phyloP scores from a whole-genome alignment of 92 coral and sea anemone species.

The Paragorgia papillata region DNA sequence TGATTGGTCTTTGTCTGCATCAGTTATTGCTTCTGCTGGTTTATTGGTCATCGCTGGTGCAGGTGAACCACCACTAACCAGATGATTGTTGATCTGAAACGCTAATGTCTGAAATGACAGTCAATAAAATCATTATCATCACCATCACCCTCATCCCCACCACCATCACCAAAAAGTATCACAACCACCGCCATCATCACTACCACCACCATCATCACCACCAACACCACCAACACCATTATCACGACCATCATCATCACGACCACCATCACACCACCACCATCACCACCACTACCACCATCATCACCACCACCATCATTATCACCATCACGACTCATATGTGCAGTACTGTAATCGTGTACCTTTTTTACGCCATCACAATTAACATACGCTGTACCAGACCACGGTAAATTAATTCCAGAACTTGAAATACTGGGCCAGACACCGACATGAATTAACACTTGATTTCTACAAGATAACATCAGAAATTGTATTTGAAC shows the following conservation, averaged over 20 bases:
- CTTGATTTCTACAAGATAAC: constrained; percentile 79
- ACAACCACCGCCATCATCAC: no score
- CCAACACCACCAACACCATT: no score
- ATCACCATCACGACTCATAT: no score
- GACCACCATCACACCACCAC: no score
- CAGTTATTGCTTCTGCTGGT: constrained; percentile 59
- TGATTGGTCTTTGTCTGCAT: background rate
- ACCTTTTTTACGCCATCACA: constrained; percentile 92
- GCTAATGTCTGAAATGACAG: constrained; percentile 60
- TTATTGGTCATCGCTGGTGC: constrained; percentile 64
- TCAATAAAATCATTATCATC: background rate
- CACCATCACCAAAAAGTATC: no score
- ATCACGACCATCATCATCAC: no score
- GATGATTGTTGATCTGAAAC: constrained; percentile 89
- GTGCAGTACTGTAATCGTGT: background rate
- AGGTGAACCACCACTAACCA: constrained; percentile 83
- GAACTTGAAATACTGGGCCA: constrained; percentile 66
- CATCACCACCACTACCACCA: no score
- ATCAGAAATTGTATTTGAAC: background rate
- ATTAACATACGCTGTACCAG: constrained; percentile 85
- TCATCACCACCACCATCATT: no score
- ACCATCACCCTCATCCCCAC: no score
- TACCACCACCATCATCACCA: no score
- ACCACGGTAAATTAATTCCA: constrained; percentile 88
- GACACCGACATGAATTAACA: constrained; percentile 78